phyloP scores from a whole-genome alignment of 2,113 vertebrate species.

The Ceyx cyanopectus region DNA sequence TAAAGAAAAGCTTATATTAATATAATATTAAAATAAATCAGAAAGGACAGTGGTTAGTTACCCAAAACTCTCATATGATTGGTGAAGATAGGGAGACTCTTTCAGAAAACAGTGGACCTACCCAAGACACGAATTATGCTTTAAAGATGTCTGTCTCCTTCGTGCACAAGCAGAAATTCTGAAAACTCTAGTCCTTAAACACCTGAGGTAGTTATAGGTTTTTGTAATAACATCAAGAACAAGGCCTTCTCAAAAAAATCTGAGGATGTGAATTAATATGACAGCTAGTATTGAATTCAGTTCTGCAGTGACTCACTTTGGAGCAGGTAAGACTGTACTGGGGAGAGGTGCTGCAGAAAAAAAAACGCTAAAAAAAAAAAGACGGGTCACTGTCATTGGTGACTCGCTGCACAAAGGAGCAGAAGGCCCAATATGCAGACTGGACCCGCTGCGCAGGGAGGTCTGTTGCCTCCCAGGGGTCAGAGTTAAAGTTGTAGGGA shows the following conservation, averaged over 20 bases:
- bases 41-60: not conserved
- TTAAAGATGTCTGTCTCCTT: not conserved
- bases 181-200: not conserved
- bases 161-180: not conserved
- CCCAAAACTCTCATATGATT: not conserved
- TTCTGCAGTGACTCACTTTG: too few relatives aligned
- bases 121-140: not conserved
- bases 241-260: not conserved
- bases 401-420: too few relatives aligned
- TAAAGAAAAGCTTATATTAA: not conserved
- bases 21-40: not conserved
- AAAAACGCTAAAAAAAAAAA: too few relatives aligned
- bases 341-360: too few relatives aligned
- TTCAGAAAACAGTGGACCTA: not conserved
- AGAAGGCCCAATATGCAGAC: too few relatives aligned
- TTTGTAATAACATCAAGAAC: not conserved
- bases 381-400: too few relatives aligned
- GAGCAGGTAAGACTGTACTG: too few relatives aligned
- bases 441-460: too few relatives aligned
- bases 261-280: not conserved
- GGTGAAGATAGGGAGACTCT: not conserved
- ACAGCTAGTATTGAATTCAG: not conserved
- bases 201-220: not conserved
- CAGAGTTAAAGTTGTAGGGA: too few relatives aligned
- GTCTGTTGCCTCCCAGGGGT: too few relatives aligned